Percentiles rank a stretch among this genome's conserved stretches.
Evolutionary conservation across 2,797 vertebrate genomes (phyloP).

Genomic region (Gymnothorax javanicus): DNA sequence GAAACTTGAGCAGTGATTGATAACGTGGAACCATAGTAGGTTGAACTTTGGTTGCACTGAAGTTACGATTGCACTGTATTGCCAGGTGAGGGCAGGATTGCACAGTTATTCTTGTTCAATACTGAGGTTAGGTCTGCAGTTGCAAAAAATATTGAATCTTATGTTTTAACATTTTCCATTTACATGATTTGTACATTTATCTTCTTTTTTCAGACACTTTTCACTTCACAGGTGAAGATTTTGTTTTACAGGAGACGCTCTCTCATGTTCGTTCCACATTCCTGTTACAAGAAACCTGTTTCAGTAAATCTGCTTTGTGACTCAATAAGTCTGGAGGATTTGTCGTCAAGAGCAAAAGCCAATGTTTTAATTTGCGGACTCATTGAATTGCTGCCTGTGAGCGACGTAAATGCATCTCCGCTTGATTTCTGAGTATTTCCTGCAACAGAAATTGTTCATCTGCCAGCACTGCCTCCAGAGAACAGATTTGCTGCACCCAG

Average conservation of each 20-base stretch:
- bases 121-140: neutral
- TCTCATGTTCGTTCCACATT: no score
- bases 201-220: neutral
- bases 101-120: neutral
- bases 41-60: neutral
- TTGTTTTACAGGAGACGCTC: neutral
- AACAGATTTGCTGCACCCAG: no score
- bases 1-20: neutral
- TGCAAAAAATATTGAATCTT: neutral
- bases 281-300: neutral
- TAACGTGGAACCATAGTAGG: neutral
- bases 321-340: neutral
- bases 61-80: neutral
- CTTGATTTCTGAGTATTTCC: neutral
- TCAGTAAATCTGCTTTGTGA: neutral
- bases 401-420: neutral
- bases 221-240: neutral
- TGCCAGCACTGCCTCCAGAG: neutral
- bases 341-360: neutral
- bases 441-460: neutral
- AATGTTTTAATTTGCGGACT: neutral
- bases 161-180: neutral
- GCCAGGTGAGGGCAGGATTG: slow-evolving; percentile 10
- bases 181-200: neutral
- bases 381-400: neutral